Evolutionary conservation across 2,888 invertebrate genomes (phyloP), one percentile per base, ranked within the genome.

Genomic region (Phortica okadai): DNA sequence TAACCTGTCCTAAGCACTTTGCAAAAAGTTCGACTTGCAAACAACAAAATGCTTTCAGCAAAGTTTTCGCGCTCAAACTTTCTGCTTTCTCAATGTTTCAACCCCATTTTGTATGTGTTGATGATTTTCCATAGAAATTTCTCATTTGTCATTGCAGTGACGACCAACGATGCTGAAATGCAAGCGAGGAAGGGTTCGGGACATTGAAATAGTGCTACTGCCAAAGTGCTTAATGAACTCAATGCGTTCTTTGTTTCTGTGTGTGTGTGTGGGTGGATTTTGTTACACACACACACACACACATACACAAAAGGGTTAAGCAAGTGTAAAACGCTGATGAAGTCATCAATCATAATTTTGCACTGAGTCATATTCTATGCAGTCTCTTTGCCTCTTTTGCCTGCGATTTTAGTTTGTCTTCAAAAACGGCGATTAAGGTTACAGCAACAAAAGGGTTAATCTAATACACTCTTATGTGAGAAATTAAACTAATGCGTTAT

Each of bases 191-290:
- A 81, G 62, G 25, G 74, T 76, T 72, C 45, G 74, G 1, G 76
- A 33, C 33, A 33, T 33, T 33, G 33, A 33, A 33, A 33, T 33
- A 33, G 4, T 33, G 33, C 33, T 5, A 33, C 4, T 33, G 33
- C 33, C 41, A 25, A 87, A 87, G 80, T 87, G 87, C 84, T 84
- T 85, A 85, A 85, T 85, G 84, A 85, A 87, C 85, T 87, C 82
- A 75, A 77, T 77, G 77, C 79, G 77, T 58, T 50, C 14, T 11
- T 11, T 50, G 50, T 50, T 2, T 45, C 7, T 50, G 50, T 50
- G 6, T 50, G 50, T 50, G 50, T 50, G 50, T 14, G 50, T 50
- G 50, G 8, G 50, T 50, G 50, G 50, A 10, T 62, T 62, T 72
- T 66, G 76, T 67, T 66, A 73, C 64, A 44, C 16, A 62, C 56